Conservation (phyloP, 2,113 vertebrate genomes). For the Fukomys damarensis region DNA sequence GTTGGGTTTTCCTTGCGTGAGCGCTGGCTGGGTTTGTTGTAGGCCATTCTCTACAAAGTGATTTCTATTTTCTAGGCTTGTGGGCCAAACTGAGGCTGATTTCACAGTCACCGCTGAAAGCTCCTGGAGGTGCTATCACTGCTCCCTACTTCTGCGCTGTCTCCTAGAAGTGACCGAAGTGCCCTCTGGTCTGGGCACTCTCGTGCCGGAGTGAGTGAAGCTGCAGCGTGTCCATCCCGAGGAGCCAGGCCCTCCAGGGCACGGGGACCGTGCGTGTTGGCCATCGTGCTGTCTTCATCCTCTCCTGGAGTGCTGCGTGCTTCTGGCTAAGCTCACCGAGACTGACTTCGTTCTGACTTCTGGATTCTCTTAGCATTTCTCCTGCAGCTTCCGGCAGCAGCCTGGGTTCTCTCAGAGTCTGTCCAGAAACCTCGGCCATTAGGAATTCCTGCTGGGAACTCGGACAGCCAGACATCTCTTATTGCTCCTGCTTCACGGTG, state of each 20-base stretch:
- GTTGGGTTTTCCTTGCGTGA: not conserved
- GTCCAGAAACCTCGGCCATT: not conserved
- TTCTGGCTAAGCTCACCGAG: not conserved
- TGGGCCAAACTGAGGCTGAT: not conserved
- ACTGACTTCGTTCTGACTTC: not conserved
- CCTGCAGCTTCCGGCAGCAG: not conserved
- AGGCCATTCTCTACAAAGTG: not conserved
- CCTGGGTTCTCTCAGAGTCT: not conserved
- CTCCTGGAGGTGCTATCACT: not conserved
- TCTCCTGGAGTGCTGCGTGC: not conserved
- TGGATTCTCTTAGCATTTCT: not conserved
- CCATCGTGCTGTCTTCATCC: not conserved
- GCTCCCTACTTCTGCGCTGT: accelerated
- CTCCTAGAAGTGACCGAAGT: not conserved
- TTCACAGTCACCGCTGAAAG: not conserved
- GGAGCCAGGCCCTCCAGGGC: not conserved
- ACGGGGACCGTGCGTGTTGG: not conserved
- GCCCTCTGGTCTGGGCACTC: accelerated
- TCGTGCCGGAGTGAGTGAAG: not conserved
- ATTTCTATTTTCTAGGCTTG: not conserved
- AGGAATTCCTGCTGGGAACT: not conserved
- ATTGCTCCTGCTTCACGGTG: not conserved
- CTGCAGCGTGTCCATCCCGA: accelerated
- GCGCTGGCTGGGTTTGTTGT: not conserved
- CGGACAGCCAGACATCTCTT: not conserved